Percentiles rank a stretch among this genome's conserved stretches.
Evolutionary conservation across 2,113 vertebrate species (phyloP).

Genomic region (Zapus hudsonius): DNA sequence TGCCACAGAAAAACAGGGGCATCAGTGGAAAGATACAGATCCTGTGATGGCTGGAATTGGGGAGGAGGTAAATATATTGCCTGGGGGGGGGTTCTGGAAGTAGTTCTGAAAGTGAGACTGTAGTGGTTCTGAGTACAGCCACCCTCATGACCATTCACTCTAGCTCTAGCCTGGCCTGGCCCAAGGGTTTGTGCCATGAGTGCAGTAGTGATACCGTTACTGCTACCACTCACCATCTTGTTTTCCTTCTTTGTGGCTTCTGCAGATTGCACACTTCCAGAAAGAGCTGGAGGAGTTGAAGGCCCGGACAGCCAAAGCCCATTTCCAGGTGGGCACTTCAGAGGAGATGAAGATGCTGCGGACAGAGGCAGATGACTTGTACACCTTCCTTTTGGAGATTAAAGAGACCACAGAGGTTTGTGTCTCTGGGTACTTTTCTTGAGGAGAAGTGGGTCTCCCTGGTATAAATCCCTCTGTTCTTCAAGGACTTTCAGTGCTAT

Average conservation of each 20-base stretch:
- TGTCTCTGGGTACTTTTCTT: not conserved
- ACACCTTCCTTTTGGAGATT: constrained; percentile 94
- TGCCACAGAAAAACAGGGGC: constrained; percentile 88
- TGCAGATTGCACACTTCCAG: constrained; percentile 95
- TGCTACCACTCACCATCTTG: not conserved
- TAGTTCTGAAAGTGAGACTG: not conserved
- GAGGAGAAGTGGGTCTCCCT: accelerated
- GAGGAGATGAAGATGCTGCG: constrained; percentile 93
- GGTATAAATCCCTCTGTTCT: not conserved
- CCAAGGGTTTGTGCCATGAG: too few relatives aligned
- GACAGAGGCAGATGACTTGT: constrained; percentile 90
- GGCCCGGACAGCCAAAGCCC: constrained; percentile 87
- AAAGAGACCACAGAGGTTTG: constrained; percentile 96
- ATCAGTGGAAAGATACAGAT: constrained; percentile 92
- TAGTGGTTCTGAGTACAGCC: not conserved
- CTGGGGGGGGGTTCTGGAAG: not conserved
- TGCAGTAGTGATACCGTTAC: not conserved
- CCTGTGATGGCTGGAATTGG: constrained; percentile 94
- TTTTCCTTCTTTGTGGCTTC: not conserved
- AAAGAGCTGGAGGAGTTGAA: constrained; percentile 96
- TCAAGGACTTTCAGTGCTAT: not conserved
- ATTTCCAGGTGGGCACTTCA: constrained; percentile 90
- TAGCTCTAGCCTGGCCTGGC: accelerated
- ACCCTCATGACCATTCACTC: accelerated
- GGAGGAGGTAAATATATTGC: constrained; percentile 91